Percentiles rank a stretch among this genome's conserved stretches.
phyloP scores from a whole-genome alignment of 2,888 invertebrate genomes.

The Phyllotreta striolata region DNA sequence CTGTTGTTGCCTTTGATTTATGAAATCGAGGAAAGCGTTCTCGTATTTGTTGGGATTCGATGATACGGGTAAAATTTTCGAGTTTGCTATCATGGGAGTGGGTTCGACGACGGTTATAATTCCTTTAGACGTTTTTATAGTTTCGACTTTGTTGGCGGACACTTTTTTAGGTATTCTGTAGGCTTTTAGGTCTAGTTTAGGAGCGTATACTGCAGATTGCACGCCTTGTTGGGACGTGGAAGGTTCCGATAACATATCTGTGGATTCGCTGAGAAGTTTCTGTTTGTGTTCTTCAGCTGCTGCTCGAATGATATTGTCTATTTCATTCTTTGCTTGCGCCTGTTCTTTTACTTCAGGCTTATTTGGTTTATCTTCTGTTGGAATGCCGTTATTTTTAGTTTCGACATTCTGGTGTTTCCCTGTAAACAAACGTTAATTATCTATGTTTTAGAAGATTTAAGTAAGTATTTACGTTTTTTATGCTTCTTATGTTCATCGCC shows the following conservation, averaged over 20 bases:
- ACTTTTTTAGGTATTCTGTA: slow-evolving; percentile 44
- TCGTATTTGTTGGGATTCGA: slow-evolving; percentile 39
- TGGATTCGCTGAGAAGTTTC: slow-evolving; percentile 37
- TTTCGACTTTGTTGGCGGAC: slow-evolving; percentile 45
- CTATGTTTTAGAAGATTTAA: not conserved
- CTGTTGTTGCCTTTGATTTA: slow-evolving; percentile 31
- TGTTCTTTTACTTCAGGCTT: slow-evolving; percentile 14
- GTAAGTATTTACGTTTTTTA: slow-evolving; percentile 52
- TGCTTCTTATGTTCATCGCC: slow-evolving; percentile 55
- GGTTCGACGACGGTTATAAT: slow-evolving; percentile 48
- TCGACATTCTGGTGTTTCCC: slow-evolving; percentile 36
- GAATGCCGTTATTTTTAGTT: slow-evolving; percentile 5
- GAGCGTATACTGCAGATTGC: slow-evolving; percentile 6
- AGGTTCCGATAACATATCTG: slow-evolving; percentile 19
- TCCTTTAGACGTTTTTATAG: slow-evolving; percentile 50
- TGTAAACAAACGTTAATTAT: slow-evolving; percentile 30
- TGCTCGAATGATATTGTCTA: slow-evolving; percentile 57
- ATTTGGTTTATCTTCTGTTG: slow-evolving; percentile 22
- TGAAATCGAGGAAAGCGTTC: slow-evolving; percentile 48
- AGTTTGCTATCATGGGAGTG: slow-evolving; percentile 34
- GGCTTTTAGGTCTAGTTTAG: slow-evolving; percentile 39
- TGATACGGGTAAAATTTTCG: slow-evolving; percentile 18
- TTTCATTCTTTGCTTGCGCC: slow-evolving; percentile 49
- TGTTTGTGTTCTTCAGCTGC: slow-evolving; percentile 57
- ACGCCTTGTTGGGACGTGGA: slow-evolving; percentile 3